Evolutionary conservation across 2,888 invertebrate genomes (phyloP).

Genomic region (Archaeoteleia sp.): DNA sequence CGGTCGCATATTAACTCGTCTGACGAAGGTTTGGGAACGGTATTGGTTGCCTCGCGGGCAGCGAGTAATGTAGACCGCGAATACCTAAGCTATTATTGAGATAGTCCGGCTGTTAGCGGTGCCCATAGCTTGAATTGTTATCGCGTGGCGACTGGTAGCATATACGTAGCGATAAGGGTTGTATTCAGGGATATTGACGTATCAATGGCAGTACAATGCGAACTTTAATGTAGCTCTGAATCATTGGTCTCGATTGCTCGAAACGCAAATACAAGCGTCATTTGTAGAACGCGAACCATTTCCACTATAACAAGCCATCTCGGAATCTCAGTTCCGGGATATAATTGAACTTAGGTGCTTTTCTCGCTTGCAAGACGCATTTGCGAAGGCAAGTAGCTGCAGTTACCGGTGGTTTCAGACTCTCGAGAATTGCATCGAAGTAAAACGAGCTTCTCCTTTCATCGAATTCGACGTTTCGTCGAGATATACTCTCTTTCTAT

Average conservation of each 20-base stretch:
- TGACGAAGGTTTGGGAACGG: conserved; percentile 5
- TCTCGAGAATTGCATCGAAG: conserved; percentile 3
- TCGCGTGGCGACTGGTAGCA: conserved; percentile 34
- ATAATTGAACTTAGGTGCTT: conserved; percentile 20
- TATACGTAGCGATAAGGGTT: conserved; percentile 38
- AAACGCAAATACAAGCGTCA: conserved; percentile 26
- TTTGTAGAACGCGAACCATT: conserved; percentile 27
- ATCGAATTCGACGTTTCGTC: too few relatives aligned
- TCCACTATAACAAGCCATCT: conserved; percentile 14
- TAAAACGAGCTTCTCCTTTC: conserved; percentile 1
- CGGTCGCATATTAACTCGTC: too few relatives aligned
- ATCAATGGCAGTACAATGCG: conserved; percentile 24
- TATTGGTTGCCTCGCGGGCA: conserved; percentile 42
- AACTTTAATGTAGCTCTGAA: conserved; percentile 28
- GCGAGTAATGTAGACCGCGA: conserved; percentile 45
- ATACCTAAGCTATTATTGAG: conserved; percentile 49
- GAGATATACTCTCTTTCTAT: too few relatives aligned
- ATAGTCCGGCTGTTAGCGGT: conserved; percentile 42
- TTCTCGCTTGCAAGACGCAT: conserved; percentile 14
- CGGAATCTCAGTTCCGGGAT: conserved; percentile 17
- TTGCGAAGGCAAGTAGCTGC: conserved; percentile 7
- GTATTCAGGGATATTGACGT: conserved; percentile 30
- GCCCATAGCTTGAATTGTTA: conserved; percentile 46
- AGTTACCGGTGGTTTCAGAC: conserved; percentile 14
- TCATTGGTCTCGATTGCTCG: conserved; percentile 27